phyloP scores from a whole-genome alignment of 2,888 invertebrate genomes.

The Bimastos eiseni region DNA sequence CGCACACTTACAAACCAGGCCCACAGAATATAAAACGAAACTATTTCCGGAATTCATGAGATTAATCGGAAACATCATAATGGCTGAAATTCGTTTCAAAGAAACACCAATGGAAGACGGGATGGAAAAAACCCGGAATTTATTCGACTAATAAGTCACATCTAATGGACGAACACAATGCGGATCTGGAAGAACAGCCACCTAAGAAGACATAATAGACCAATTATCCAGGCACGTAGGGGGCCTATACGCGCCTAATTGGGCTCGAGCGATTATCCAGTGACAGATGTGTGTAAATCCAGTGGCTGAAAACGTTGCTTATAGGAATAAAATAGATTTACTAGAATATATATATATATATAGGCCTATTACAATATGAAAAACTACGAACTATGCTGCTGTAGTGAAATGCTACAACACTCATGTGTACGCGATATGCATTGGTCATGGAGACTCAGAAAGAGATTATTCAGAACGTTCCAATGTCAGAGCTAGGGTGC shows the following conservation, averaged over 20 bases:
- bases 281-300: background rate
- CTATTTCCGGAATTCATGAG: background rate
- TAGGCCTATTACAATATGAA: slow-evolving; percentile 2
- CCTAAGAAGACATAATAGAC: background rate
- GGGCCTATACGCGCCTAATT: no score
- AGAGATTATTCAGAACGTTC: background rate
- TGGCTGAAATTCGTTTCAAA: background rate
- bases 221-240: background rate
- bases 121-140: background rate
- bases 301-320: background rate
- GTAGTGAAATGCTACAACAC: slow-evolving; percentile 13
- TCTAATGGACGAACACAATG: background rate
- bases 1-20: background rate
- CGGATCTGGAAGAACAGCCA: background rate
- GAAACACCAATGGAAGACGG: background rate
- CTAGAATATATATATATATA: no score
- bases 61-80: background rate
- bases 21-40: background rate
- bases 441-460: slow-evolving; percentile 13
- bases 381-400: background rate
- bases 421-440: background rate
- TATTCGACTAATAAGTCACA: background rate
- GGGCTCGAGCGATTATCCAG: background rate
- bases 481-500: background rate
- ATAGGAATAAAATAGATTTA: background rate